phyloP scores from a whole-genome alignment of 2,888 invertebrate genomes.

The Empis stercorea region DNA sequence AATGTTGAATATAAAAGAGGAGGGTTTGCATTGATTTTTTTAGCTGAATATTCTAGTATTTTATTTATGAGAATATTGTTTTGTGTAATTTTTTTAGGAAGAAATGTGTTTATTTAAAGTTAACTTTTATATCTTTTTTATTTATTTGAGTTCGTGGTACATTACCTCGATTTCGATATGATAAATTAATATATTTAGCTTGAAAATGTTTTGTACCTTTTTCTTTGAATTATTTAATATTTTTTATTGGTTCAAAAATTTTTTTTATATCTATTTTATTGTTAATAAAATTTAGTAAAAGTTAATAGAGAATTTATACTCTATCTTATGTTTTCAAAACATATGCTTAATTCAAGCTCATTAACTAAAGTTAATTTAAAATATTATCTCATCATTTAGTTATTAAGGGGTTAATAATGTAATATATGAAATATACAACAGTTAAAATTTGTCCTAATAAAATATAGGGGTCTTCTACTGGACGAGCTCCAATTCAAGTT shows the following conservation, averaged over 20 bases:
- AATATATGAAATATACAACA: constrained; percentile 45
- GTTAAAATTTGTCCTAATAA: constrained; percentile 48
- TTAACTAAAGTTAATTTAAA: constrained; percentile 39
- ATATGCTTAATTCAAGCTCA: constrained; percentile 52
- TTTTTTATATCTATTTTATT: constrained; percentile 29
- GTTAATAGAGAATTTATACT: constrained; percentile 45
- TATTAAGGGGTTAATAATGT: constrained; percentile 41
- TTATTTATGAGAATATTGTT: constrained; percentile 52
- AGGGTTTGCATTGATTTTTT: constrained; percentile 59
- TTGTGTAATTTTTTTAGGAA: constrained; percentile 45
- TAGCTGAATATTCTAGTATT: constrained; percentile 56
- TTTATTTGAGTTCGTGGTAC: constrained; percentile 54
- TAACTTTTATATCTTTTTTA: constrained; percentile 43
- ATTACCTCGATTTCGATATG: constrained; percentile 61
- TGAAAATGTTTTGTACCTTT: constrained; percentile 52
- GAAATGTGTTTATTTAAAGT: constrained; percentile 42
- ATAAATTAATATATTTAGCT: constrained; percentile 57
- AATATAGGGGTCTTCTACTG: constrained; percentile 54
- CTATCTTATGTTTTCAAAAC: constrained; percentile 59
- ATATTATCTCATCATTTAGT: constrained; percentile 43
- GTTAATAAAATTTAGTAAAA: constrained; percentile 39
- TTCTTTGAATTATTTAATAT: constrained; percentile 48
- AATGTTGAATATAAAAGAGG: constrained; percentile 63
- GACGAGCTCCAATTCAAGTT: constrained; percentile 59
- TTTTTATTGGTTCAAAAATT: constrained; percentile 43